A percentile compares a stretch with the other conserved stretches of the same genome.
These are phyloP conservation scores for Drosophila affinis DNA, from an alignment of 2,888 invertebrate genomes.

Conservation along the genomic window DNA sequence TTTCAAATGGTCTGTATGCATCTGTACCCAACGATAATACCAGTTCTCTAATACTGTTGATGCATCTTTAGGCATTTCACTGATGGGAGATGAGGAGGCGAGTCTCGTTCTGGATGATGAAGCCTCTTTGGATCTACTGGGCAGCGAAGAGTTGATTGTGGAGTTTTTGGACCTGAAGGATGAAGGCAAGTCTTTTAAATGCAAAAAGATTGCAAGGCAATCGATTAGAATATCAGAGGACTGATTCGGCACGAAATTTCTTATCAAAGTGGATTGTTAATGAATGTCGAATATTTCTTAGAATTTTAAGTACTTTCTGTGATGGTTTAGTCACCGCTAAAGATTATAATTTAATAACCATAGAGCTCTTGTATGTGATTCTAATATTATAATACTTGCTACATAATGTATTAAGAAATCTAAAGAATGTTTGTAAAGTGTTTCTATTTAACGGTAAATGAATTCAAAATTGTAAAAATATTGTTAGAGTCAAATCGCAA, in stretches of 20 bases:
- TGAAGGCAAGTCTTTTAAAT: slow-evolving; percentile 69
- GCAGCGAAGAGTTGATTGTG: slow-evolving; percentile 78
- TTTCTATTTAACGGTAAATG: background rate
- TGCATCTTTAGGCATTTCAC: slow-evolving; percentile 66
- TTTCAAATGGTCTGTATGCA: slow-evolving; percentile 78
- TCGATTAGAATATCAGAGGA: background rate
- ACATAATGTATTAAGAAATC: background rate
- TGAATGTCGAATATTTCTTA: background rate
- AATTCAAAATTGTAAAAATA: background rate
- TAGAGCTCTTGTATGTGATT: too few species aligned
- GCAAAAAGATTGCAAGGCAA: background rate
- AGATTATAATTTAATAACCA: too few species aligned
- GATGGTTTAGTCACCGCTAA: too few species aligned
- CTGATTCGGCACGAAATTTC: background rate
- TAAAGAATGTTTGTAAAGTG: too few species aligned
- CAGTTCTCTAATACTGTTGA: background rate
- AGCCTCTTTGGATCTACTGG: slow-evolving; percentile 55
- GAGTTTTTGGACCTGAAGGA: slow-evolving; percentile 78
- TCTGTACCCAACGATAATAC: background rate
- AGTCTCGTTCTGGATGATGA: slow-evolving; percentile 30
- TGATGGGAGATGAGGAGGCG: slow-evolving; percentile 51
- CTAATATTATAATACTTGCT: background rate
- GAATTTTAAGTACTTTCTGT: background rate
- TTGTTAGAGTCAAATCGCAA: too few species aligned
- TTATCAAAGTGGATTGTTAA: background rate